phyloP scores from a whole-genome alignment of 2,888 invertebrate species.

The Idaea dimidiata region DNA sequence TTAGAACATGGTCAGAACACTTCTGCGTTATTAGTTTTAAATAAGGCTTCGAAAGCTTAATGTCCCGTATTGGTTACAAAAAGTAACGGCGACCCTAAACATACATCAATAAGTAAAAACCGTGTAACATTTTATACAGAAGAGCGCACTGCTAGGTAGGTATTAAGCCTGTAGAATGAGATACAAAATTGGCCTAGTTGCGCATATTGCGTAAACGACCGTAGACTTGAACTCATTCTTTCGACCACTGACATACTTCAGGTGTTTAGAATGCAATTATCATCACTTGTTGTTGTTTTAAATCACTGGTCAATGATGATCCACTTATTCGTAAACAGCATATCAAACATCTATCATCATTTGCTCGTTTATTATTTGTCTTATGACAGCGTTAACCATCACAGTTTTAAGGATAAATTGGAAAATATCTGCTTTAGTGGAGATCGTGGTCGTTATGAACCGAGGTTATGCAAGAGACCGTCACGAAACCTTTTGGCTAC shows the following conservation, averaged over 20 bases:
- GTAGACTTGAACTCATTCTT: constrained; percentile 74
- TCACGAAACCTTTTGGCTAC: constrained; percentile 69
- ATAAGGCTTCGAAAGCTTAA: no score
- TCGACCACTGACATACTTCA: constrained; percentile 51
- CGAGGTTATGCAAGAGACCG: constrained; percentile 64
- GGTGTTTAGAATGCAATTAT: constrained; percentile 9
- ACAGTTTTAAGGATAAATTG: constrained; percentile 7
- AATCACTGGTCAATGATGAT: background rate
- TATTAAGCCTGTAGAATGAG: constrained; percentile 41
- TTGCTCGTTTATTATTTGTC: background rate
- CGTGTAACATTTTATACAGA: constrained; percentile 14
- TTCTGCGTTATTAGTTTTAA: no score
- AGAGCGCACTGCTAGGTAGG: constrained; percentile 18
- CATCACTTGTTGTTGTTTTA: background rate
- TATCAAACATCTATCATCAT: background rate
- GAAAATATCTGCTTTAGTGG: constrained; percentile 8
- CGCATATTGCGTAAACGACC: constrained; percentile 70
- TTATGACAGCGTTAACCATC: background rate
- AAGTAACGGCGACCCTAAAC: background rate
- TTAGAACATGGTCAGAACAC: no score
- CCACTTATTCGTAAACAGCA: background rate
- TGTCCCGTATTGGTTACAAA: background rate
- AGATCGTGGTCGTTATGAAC: constrained; percentile 43
- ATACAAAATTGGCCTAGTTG: constrained; percentile 69
- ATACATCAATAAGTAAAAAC: background rate